Base-by-base conservation (phyloP, 2,888 invertebrate species). In the Cerastis leucographa region DNA sequence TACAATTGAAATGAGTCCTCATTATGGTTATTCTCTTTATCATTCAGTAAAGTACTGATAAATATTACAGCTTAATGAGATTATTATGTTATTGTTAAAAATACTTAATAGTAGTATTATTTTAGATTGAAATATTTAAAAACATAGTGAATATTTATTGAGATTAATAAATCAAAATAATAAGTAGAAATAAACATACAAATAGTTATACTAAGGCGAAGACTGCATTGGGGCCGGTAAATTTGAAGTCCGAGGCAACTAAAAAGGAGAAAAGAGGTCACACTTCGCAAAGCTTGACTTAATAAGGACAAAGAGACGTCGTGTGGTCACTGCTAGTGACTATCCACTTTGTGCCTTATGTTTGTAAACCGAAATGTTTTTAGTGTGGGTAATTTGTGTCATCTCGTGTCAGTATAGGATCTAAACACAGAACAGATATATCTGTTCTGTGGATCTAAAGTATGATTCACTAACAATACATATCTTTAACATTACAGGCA, bases 271-370 rank as follows among this genome's bases (percentile, higher is more conserved):
- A 80, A 75, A 75, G 69, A 66, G 82, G 75, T 72, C 74, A 70
- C 70, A 40, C 44, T 68, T 81, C 49, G 51, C 65, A 40, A 65
- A 42, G 46, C 64, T 12, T 56, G 5, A 54, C 79, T 76, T 59
- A 78, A 71, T 78, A 82, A 72, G 85, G 85, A 62, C 73, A 74
- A 84, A 72, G 71, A 71, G 71, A 54, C 74, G 29, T 67, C 56
- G 46, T 71, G 72, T 56, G 67, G 56, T 59, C 66, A 66, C 56
- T 74, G 67, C 78, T 64, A 75, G 49, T 44, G 65, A 67, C 64
- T 56, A 70, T 74, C 70, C 49, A 56, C 74, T 85, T 72, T 71
- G 71, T 81, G 49, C 56, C 14, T 64, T 54, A 49, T 65, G 61
- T 71, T 84, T 65, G 70, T 51, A 73, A 69, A 72, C 64, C 59